Evolutionary conservation across 2,797 vertebrate genomes (phyloP).

Genomic region (Masticophis lateralis): DNA sequence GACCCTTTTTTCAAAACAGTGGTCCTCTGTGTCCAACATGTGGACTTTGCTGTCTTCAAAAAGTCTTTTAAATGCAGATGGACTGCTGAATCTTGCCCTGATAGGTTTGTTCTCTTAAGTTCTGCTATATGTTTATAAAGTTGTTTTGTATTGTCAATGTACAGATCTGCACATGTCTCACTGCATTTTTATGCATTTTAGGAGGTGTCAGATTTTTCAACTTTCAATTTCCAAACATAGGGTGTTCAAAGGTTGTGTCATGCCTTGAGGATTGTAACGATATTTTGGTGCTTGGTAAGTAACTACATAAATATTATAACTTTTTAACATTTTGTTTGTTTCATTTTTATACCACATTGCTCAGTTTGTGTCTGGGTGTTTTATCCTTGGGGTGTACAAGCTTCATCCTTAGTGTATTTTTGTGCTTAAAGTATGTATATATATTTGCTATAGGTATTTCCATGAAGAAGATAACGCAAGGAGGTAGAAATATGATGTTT

Average conservation of each 20-base stretch:
- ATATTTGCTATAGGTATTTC: not conserved
- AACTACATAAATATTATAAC: too few relatives aligned
- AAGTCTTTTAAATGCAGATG: not conserved
- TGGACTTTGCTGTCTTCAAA: not conserved
- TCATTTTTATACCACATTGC: not conserved
- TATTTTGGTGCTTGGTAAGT: too few relatives aligned
- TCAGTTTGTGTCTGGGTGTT: not conserved
- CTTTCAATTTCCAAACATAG: too few relatives aligned
- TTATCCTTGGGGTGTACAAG: not conserved
- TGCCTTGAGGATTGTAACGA: too few relatives aligned
- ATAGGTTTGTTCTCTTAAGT: not conserved
- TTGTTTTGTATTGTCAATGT: not conserved
- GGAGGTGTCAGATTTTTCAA: too few relatives aligned
- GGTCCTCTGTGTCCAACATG: not conserved
- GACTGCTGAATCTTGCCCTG: not conserved
- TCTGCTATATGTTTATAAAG: not conserved
- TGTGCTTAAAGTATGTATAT: not conserved
- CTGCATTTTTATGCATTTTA: not conserved
- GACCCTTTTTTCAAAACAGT: not conserved
- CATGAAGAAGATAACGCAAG: not conserved
- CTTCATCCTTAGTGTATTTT: not conserved
- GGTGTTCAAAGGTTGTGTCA: too few relatives aligned
- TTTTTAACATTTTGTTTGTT: too few relatives aligned
- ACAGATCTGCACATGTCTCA: not conserved
- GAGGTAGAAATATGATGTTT: not conserved